phyloP scores from a whole-genome alignment of 2,113 vertebrate genomes.

The Pseudopipra pipra region DNA sequence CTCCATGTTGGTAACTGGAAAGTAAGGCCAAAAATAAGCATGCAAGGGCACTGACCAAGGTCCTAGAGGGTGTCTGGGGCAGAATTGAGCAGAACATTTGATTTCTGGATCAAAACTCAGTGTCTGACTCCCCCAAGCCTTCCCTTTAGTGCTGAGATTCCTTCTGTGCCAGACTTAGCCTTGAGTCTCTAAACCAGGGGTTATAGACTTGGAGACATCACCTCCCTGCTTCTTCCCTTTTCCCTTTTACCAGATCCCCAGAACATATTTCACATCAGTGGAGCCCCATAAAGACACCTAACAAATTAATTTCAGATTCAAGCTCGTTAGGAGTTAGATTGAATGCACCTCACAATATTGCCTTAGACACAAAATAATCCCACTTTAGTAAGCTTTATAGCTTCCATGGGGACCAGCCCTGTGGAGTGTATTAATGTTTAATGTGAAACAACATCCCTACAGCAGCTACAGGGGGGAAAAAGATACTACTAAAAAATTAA shows the following conservation, averaged over 20 bases:
- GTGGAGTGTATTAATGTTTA: constrained; percentile 61
- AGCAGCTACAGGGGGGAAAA: constrained; percentile 49
- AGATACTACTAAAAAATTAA: constrained; percentile 67
- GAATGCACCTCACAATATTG: constrained; percentile 30
- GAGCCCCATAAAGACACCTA: background rate
- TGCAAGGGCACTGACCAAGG: background rate
- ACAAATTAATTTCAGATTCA: constrained; percentile 36
- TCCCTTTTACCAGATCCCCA: background rate
- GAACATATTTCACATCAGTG: background rate
- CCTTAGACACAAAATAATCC: constrained; percentile 32
- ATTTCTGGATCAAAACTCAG: background rate
- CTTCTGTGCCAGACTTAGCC: background rate
- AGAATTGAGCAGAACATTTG: background rate
- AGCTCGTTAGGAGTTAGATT: constrained; percentile 31
- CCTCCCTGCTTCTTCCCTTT: background rate
- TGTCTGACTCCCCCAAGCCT: background rate
- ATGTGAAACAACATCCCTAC: constrained; percentile 52
- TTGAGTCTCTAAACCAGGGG: background rate
- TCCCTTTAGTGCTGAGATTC: background rate
- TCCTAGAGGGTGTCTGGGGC: background rate
- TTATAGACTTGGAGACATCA: background rate
- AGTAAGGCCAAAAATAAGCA: background rate
- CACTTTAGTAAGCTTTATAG: constrained; percentile 25
- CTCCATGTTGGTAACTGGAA: background rate
- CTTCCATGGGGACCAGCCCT: constrained; percentile 41